These are phyloP conservation scores for Tetrapedia diversipes DNA, from an alignment of 2,888 invertebrate genomes.

Conservation along the genomic window DNA sequence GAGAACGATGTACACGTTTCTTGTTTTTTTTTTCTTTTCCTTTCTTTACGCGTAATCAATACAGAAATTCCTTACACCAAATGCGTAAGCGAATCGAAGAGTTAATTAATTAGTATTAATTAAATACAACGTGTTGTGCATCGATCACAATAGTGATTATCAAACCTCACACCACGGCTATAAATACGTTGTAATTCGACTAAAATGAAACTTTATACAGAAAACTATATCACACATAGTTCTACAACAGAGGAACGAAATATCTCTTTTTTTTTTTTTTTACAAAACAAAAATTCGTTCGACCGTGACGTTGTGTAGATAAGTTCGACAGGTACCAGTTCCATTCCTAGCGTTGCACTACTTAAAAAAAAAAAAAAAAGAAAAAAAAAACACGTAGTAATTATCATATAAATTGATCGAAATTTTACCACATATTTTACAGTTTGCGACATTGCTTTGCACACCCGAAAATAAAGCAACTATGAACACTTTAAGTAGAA, in stretches of 20 bases:
- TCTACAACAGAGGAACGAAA: neutral
- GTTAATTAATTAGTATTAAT: conserved; percentile 10
- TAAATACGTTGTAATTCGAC: neutral
- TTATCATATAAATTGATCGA: conserved; percentile 23
- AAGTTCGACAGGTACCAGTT: conserved; percentile 44
- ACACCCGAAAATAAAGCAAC: conserved; percentile 48
- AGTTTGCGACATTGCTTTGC: conserved; percentile 28
- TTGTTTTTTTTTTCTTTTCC: too few species aligned
- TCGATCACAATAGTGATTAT: conserved; percentile 21
- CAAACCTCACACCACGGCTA: neutral
- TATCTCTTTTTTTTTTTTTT: too few species aligned
- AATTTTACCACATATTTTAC: conserved; percentile 26
- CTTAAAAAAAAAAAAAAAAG: conserved; percentile 9
- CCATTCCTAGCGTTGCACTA: conserved; percentile 15
- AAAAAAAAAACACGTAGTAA: too few species aligned
- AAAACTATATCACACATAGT: conserved; percentile 8
- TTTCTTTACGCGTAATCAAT: conserved; percentile 39
- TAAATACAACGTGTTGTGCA: conserved; percentile 35
- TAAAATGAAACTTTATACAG: conserved; percentile 11
- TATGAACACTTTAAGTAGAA: conserved; percentile 62
- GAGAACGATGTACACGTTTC: conserved; percentile 69
- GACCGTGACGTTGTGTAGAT: conserved; percentile 29
- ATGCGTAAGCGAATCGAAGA: conserved; percentile 24
- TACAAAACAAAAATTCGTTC: conserved; percentile 7
- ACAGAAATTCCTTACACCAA: conserved; percentile 18